phyloP scores from a whole-genome alignment of 2,113 vertebrate genomes.

The Mirounga angustirostris region DNA sequence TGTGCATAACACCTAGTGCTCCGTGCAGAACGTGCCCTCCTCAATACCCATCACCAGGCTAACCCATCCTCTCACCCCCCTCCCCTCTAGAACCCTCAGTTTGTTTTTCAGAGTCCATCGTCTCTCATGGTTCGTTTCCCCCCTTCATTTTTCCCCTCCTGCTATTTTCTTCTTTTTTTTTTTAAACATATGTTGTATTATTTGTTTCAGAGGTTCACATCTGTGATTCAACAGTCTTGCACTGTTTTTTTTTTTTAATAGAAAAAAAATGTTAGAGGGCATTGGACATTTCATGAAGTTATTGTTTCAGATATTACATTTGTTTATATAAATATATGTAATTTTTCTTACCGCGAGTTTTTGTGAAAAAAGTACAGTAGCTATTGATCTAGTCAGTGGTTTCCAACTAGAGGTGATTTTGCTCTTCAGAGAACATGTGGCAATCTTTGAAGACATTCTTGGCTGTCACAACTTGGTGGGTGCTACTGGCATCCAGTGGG shows the following conservation, averaged over 20 bases:
- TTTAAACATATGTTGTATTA: too few relatives aligned
- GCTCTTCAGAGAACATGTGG: not conserved
- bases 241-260: not conserved
- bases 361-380: not conserved
- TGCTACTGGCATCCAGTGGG: not conserved
- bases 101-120: too few relatives aligned
- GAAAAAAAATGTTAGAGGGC: not conserved
- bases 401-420: slow-evolving; percentile 1
- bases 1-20: too few relatives aligned
- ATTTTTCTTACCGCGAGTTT: not conserved
- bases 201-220: too few relatives aligned
- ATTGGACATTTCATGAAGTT: not conserved
- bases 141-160: too few relatives aligned
- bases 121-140: too few relatives aligned
- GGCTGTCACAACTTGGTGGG: not conserved
- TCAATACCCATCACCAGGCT: too few relatives aligned
- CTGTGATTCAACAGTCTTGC: too few relatives aligned
- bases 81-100: too few relatives aligned
- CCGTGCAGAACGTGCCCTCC: too few relatives aligned
- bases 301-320: not conserved
- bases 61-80: too few relatives aligned
- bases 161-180: too few relatives aligned
- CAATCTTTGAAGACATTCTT: not conserved
- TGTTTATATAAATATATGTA: not conserved
- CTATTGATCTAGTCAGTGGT: not conserved